phyloP scores from a whole-genome alignment of 2,113 vertebrate species.

The Macaca mulatta region DNA sequence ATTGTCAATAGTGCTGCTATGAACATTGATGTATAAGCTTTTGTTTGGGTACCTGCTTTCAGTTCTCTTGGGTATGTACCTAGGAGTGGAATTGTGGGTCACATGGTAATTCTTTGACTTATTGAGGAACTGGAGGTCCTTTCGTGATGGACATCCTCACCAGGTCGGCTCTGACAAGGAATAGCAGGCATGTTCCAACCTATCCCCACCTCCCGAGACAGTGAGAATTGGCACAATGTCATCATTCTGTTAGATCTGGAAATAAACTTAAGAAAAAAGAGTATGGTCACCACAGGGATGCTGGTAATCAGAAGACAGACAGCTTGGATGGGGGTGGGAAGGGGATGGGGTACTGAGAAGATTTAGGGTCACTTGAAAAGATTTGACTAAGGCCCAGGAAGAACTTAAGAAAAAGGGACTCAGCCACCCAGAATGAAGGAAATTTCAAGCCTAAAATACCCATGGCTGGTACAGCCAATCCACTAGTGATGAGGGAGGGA shows the following conservation, averaged over 20 bases:
- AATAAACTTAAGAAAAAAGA: background rate
- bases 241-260: background rate
- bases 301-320: background rate
- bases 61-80: background rate
- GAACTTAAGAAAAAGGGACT: background rate
- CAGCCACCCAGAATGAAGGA: background rate
- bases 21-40: background rate
- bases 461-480: accelerated
- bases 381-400: background rate
- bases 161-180: background rate
- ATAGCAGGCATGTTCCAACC: background rate
- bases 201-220: background rate
- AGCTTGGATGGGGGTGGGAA: background rate
- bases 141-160: background rate
- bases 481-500: background rate
- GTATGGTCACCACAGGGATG: background rate
- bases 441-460: background rate
- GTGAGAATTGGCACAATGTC: background rate
- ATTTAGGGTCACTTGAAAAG: background rate
- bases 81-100: background rate
- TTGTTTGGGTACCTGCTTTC: background rate
- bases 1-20: background rate
- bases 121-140: background rate
- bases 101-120: background rate
- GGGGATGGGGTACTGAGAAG: background rate